Evolutionary conservation across 2,888 invertebrate genomes (phyloP).

Genomic region (Anticlea derivata): DNA sequence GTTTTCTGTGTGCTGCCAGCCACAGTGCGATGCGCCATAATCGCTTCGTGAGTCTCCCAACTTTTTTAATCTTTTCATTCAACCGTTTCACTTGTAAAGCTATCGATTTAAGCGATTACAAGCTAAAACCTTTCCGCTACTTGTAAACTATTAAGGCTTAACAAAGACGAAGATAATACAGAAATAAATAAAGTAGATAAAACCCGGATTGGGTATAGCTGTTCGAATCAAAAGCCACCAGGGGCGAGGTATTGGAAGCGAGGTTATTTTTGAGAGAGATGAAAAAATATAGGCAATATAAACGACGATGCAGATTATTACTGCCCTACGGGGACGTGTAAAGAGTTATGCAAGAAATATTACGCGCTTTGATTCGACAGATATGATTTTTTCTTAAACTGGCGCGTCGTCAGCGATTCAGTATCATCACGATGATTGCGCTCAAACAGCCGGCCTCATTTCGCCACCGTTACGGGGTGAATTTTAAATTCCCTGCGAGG

Average conservation of each 20-base stretch:
- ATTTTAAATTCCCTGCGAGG: conserved; percentile 72
- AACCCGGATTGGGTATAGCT: conserved; percentile 52
- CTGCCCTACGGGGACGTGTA: conserved; percentile 66
- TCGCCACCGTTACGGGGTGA: conserved; percentile 69
- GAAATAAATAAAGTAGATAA: conserved; percentile 27
- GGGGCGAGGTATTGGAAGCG: conserved; percentile 55
- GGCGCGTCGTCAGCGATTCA: conserved; percentile 33
- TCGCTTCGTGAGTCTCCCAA: conserved; percentile 51
- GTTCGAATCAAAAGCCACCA: conserved; percentile 58
- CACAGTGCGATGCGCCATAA: conserved; percentile 54
- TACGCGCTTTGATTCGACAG: conserved; percentile 45
- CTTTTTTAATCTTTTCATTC: conserved; percentile 54
- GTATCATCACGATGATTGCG: conserved; percentile 60
- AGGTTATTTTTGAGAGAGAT: conserved; percentile 65
- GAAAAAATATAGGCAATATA: conserved; percentile 71
- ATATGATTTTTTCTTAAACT: conserved; percentile 32
- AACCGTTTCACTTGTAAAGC: conserved; percentile 49
- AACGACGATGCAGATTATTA: conserved; percentile 76
- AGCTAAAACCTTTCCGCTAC: conserved; percentile 42
- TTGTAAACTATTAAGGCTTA: conserved; percentile 36
- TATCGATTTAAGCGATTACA: conserved; percentile 50
- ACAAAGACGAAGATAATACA: conserved; percentile 30
- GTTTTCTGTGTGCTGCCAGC: conserved; percentile 43
- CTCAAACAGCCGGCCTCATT: conserved; percentile 65
- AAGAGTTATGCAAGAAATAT: conserved; percentile 64